Evolutionary conservation across 2,888 invertebrate genomes (phyloP), one percentile per base, ranked within the genome.

Genomic region (Atrina japonica): DNA sequence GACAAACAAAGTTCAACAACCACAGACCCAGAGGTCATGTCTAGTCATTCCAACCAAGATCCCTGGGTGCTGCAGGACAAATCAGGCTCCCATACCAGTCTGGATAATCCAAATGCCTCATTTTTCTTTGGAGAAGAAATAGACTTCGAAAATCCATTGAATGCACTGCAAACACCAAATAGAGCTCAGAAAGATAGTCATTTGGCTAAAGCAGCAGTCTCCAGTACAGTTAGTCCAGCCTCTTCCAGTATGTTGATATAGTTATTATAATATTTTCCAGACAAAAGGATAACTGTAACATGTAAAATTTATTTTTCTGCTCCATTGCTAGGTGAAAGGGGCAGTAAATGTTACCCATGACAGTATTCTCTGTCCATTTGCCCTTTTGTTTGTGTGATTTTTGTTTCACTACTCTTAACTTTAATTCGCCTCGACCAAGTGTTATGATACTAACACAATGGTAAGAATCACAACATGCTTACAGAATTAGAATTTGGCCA

Each of bases 61-160:
- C 69, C 69, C 9, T 69, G 64, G 69, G 66, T 73, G 14, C 53
- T 70, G 16, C 66, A 71, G 49, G 66, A 68, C 29, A 73, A 61
- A 59, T 60, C 40, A 58, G 66, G 23, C 25, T 61, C 53, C 71
- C 65, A 6, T 60, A 47, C 70, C 18, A 75, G 66, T 25, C 53
- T 72, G 16, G 71, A 75, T n/a, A 73, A 77, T 27, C 70, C 71
- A 11, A 68, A 65, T 50, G 45, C 14, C 2, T 63, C 30, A 29
- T 63, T 71, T 23, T 71, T 71, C 63, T 66, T 66, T 47, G 63
- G 63, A 16, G 71, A 71, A 25, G 47, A 58, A 11, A 21, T 69
- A 25, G 69, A 69, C 35, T 43, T 25, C 0, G 69, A 69, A 45
- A 55, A 49, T 21, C 55, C 55, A 23, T 30, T 30, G 2, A 61